Evolutionary conservation across 2,797 vertebrate genomes (phyloP).

Genomic region (Xyrichtys novacula): DNA sequence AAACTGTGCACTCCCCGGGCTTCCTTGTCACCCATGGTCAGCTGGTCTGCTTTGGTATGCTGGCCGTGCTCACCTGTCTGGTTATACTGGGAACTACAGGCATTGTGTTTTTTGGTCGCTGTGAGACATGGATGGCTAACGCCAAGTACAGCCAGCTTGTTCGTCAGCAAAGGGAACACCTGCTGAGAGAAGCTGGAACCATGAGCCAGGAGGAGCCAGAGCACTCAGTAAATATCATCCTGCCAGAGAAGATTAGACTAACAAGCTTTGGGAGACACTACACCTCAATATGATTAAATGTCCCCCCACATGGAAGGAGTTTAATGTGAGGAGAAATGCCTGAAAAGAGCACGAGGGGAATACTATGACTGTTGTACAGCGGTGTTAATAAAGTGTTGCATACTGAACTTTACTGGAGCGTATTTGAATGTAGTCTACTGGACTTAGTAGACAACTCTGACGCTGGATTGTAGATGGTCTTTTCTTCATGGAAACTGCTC

Average conservation of each 20-base stretch:
- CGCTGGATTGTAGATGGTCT: slow-evolving; percentile 47
- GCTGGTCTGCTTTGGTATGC: slow-evolving; percentile 92
- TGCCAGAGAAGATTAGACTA: slow-evolving; percentile 93
- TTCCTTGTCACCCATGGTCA: slow-evolving; percentile 90
- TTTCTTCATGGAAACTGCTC: slow-evolving; percentile 12
- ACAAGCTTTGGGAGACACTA: slow-evolving; percentile 89
- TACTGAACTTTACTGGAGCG: slow-evolving; percentile 6
- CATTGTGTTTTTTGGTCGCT: slow-evolving; percentile 94
- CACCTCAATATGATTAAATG: slow-evolving; percentile 85
- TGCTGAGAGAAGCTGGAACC: slow-evolving; percentile 82
- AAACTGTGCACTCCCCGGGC: slow-evolving; percentile 85
- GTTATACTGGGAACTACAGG: slow-evolving; percentile 92
- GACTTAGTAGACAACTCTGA: slow-evolving; percentile 27
- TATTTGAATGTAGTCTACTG: slow-evolving; percentile 55
- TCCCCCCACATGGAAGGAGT: slow-evolving; percentile 24
- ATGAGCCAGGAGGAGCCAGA: slow-evolving; percentile 79
- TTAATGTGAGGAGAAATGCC: slow-evolving; percentile 38
- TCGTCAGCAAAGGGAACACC: slow-evolving; percentile 89
- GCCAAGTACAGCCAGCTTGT: slow-evolving; percentile 91
- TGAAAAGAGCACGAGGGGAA: slow-evolving; percentile 25
- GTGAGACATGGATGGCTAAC: slow-evolving; percentile 92
- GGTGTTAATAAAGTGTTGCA: slow-evolving; percentile 26
- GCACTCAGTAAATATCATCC: slow-evolving; percentile 92
- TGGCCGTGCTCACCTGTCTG: slow-evolving; percentile 93
- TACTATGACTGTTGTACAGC: slow-evolving; percentile 50